A percentile compares a stretch with the other conserved stretches of the same genome.
These are phyloP conservation scores for Hyles euphorbiae DNA, from an alignment of 1,140 invertebrate species.

Conservation along the genomic window DNA sequence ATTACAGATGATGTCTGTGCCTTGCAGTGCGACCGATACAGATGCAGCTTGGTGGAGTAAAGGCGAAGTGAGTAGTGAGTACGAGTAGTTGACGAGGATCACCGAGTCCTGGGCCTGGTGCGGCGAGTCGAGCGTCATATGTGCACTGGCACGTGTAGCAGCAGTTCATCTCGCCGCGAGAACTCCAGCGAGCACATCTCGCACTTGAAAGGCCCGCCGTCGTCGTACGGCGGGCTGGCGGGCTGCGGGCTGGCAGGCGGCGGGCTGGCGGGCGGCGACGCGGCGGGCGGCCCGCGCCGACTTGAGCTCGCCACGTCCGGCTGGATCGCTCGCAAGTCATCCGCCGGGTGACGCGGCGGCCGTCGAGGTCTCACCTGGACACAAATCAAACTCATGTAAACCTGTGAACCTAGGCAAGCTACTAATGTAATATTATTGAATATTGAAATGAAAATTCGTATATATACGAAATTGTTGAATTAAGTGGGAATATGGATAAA, in stretches of 20 bases:
- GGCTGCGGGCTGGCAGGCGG: neutral
- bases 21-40: no score
- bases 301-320: conserved; percentile 16
- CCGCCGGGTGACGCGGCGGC: conserved; percentile 70
- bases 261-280: neutral
- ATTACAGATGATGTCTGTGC: no score
- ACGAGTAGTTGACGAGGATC: no score
- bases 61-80: no score
- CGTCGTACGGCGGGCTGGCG: conserved; percentile 1
- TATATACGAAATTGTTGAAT: no score
- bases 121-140: conserved; percentile 76
- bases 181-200: conserved; percentile 89
- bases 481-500: no score
- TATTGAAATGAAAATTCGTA: no score
- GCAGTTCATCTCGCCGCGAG: conserved; percentile 81
- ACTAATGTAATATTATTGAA: no score
- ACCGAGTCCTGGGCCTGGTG: neutral
- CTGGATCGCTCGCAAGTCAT: conserved; percentile 59
- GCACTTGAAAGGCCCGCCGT: conserved; percentile 77
- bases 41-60: no score
- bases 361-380: conserved; percentile 59
- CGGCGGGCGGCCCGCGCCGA: conserved; percentile 13
- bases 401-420: no score
- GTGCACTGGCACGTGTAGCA: conserved; percentile 87
- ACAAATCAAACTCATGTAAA: neutral